phyloP scores from a whole-genome alignment of 2,113 vertebrate species.

The Coptodon rendalli region DNA sequence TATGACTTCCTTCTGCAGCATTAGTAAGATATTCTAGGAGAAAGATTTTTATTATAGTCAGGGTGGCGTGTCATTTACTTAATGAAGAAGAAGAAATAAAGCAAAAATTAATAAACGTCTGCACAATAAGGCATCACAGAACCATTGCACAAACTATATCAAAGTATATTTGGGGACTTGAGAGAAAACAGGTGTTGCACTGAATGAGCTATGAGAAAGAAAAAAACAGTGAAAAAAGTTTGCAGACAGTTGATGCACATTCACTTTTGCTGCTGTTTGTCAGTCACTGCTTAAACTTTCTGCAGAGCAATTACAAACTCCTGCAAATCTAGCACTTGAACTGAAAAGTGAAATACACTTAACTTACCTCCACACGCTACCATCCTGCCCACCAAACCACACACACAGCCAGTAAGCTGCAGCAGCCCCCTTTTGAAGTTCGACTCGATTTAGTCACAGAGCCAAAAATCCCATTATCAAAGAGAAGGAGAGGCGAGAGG shows the following conservation, averaged over 20 bases:
- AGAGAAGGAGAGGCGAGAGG: neutral
- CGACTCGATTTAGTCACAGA: constrained; percentile 8
- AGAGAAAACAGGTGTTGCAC: neutral
- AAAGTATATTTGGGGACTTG: neutral
- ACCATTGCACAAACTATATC: neutral
- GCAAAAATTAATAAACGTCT: fast-evolving
- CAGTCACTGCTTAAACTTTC: neutral
- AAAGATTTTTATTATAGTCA: neutral
- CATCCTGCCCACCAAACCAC: neutral
- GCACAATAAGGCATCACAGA: neutral
- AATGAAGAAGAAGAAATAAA: neutral
- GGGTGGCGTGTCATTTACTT: neutral
- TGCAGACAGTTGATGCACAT: fast-evolving
- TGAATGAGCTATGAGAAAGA: neutral
- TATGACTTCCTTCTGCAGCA: neutral
- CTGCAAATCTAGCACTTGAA: neutral
- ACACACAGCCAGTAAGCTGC: neutral
- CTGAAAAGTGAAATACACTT: neutral
- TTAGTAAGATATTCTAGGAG: neutral
- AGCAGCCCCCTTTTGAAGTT: constrained; percentile 23
- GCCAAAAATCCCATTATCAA: constrained; percentile 26
- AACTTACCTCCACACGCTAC: neutral
- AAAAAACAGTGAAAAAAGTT: neutral
- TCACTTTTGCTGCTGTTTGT: neutral
- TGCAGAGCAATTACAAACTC: neutral